phyloP scores from a whole-genome alignment of 2,113 vertebrate genomes.

The Nymphicus hollandicus region DNA sequence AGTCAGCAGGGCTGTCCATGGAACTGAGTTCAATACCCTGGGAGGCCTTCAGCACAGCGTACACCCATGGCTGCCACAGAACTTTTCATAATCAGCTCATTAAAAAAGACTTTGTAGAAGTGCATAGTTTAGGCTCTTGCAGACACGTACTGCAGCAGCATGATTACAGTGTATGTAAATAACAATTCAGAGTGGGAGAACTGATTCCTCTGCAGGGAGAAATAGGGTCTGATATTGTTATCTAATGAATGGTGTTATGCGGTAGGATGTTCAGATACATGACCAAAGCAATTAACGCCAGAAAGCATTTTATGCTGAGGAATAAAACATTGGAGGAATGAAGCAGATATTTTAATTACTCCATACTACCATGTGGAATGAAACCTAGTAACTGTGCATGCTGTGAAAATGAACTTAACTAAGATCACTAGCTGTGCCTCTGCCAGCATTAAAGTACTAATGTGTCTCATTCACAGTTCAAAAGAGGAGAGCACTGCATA shows the following conservation, averaged over 20 bases:
- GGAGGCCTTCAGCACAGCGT: neutral
- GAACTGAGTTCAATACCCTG: neutral
- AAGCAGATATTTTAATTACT: neutral
- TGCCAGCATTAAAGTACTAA: neutral
- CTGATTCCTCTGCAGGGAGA: neutral
- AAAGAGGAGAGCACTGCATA: neutral
- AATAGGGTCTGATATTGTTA: neutral
- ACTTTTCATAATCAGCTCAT: neutral
- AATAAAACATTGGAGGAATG: neutral
- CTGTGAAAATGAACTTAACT: neutral
- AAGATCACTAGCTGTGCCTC: neutral
- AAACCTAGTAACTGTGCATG: neutral
- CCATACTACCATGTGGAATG: neutral
- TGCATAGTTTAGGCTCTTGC: neutral
- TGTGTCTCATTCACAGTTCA: neutral
- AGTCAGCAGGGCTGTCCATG: neutral
- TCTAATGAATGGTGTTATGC: neutral
- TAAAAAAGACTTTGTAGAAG: neutral
- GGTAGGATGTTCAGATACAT: neutral
- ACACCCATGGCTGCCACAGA: neutral
- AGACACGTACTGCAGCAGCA: neutral
- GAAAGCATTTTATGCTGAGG: neutral
- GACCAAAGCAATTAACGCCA: neutral
- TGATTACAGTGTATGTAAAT: neutral
- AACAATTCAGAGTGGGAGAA: neutral